Evolutionary conservation across 1,140 invertebrate genomes (phyloP).

Genomic region (Meloidogyne floridensis): DNA sequence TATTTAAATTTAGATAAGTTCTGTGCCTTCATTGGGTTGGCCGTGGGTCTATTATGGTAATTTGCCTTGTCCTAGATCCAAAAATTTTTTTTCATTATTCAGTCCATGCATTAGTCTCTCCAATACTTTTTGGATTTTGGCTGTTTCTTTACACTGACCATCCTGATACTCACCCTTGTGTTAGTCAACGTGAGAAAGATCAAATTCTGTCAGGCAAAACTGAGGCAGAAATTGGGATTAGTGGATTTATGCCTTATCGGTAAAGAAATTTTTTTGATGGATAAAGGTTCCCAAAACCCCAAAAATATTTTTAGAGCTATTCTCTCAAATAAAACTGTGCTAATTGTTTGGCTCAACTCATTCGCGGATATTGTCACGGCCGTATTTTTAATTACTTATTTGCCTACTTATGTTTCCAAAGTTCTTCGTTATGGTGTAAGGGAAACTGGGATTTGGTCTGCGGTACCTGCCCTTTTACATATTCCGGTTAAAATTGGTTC

Average conservation of each 20-base stretch:
- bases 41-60: conserved; percentile 25
- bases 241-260: conserved; percentile 44
- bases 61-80: not conserved
- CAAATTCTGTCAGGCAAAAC: conserved; percentile 39
- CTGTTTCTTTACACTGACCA: conserved; percentile 44
- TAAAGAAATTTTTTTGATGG: not conserved
- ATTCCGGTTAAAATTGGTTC: conserved; percentile 24
- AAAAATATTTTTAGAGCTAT: conserved; percentile 40
- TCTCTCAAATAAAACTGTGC: conserved; percentile 36
- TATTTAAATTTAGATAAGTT: conserved; percentile 17
- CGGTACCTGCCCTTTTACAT: conserved; percentile 20
- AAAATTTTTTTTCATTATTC: not conserved
- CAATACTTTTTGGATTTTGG: conserved; percentile 36
- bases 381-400: conserved; percentile 49
- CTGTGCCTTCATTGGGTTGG: conserved; percentile 39
- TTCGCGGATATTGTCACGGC: conserved; percentile 49
- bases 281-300: conserved; percentile 5
- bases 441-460: conserved; percentile 32
- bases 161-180: conserved; percentile 42
- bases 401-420: conserved; percentile 50
- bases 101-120: conserved; percentile 20
- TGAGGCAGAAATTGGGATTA: conserved; percentile 33
- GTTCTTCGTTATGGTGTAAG: conserved; percentile 39
- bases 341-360: conserved; percentile 50
- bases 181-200: conserved; percentile 26